Evolutionary conservation across 2,888 invertebrate genomes (phyloP).

Genomic region (Cephus spinipes): DNA sequence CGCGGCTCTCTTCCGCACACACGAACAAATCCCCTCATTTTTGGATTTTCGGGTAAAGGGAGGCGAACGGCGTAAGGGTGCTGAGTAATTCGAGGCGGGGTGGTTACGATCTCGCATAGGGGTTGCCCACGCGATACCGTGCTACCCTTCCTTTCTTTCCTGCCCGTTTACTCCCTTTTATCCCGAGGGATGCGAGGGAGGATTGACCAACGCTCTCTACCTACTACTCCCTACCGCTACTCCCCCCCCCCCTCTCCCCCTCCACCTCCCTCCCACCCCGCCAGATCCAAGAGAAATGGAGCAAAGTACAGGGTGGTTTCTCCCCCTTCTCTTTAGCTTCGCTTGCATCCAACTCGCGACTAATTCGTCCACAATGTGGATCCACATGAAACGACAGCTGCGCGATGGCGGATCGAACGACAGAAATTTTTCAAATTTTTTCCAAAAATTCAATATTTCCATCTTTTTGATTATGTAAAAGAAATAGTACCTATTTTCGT

Average conservation of each 20-base stretch:
- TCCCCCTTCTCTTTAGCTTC: too few relatives aligned
- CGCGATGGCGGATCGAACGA: too few relatives aligned
- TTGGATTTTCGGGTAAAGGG: conserved; percentile 56
- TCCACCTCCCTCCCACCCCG: background rate
- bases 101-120: conserved; percentile 33
- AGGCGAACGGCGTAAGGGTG: conserved; percentile 28
- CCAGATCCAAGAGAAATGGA: background rate
- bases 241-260: conserved; percentile 25
- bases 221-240: too few relatives aligned
- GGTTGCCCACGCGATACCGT: conserved; percentile 37
- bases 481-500: too few relatives aligned
- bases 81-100: conserved; percentile 49
- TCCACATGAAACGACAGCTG: too few relatives aligned
- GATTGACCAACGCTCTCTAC: conserved; percentile 30
- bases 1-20: conserved; percentile 39
- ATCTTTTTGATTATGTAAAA: too few relatives aligned
- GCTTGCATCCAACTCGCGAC: background rate
- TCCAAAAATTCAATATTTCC: too few relatives aligned
- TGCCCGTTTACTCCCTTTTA: conserved; percentile 30
- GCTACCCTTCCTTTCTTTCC: conserved; percentile 22
- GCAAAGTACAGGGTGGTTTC: too few relatives aligned
- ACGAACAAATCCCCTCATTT: conserved; percentile 58
- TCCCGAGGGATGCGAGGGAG: conserved; percentile 22
- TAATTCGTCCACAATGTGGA: background rate
- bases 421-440: too few relatives aligned